Evolutionary conservation across 2,113 vertebrate species (phyloP).

Genomic region (Lycaon pictus): DNA sequence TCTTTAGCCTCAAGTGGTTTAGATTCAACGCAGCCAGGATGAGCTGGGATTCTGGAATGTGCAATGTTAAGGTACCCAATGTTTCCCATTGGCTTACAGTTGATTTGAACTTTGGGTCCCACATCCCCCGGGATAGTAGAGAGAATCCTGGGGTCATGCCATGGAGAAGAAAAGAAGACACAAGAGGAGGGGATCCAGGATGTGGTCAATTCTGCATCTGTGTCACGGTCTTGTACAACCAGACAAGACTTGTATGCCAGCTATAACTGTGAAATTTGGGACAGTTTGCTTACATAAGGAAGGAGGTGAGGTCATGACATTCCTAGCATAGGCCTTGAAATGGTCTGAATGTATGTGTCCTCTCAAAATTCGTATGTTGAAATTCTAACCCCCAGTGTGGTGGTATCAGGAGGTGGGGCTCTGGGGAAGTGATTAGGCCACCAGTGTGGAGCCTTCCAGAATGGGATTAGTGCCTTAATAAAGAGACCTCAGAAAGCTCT

Average conservation of each 20-base stretch:
- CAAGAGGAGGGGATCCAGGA: rapidly evolving
- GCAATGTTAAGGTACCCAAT: too few relatives aligned
- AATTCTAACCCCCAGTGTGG: neutral
- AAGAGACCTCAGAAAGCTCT: neutral
- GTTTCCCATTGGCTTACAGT: neutral
- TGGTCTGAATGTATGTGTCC: neutral
- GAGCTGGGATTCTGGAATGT: neutral
- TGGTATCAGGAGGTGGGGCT: neutral
- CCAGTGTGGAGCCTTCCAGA: neutral
- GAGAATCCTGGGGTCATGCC: neutral
- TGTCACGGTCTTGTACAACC: neutral
- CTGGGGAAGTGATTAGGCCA: neutral
- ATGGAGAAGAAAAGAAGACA: neutral
- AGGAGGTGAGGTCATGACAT: neutral
- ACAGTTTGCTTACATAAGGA: neutral
- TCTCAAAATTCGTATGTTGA: neutral
- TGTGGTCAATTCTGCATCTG: neutral
- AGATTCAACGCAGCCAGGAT: neutral
- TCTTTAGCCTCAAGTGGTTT: conserved; percentile 6
- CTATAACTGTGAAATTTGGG: neutral
- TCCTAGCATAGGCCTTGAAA: neutral
- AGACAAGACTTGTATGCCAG: too few relatives aligned
- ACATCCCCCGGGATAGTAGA: neutral
- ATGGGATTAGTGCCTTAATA: neutral
- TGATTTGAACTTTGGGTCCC: neutral